These are phyloP conservation scores for Scartelaos histophorus DNA, from an alignment of 2,113 vertebrate species.

Conservation along the genomic window DNA sequence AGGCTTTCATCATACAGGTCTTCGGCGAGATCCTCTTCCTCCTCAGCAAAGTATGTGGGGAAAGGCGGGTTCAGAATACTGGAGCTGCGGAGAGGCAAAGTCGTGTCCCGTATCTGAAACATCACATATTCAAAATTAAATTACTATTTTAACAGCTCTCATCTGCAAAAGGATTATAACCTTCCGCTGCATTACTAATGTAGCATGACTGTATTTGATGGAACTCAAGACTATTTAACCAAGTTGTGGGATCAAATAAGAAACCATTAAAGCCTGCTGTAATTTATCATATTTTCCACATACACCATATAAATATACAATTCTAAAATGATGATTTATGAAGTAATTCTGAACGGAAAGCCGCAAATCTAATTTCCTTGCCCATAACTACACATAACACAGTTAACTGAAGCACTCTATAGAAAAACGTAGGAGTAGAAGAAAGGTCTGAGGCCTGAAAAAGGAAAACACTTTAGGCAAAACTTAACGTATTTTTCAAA, in stretches of 20 bases:
- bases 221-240: not conserved
- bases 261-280: not conserved
- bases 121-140: slow-evolving; percentile 1
- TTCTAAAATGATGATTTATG: slow-evolving; percentile 1
- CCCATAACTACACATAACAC: not conserved
- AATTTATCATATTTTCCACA: not conserved
- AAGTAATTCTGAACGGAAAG: not conserved
- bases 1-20: slow-evolving; percentile 86
- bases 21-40: slow-evolving; percentile 85
- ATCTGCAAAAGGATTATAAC: not conserved
- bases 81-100: slow-evolving; percentile 71
- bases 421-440: not conserved
- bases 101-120: slow-evolving; percentile 83
- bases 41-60: slow-evolving; percentile 91
- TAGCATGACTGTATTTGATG: not conserved
- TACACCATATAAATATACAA: not conserved
- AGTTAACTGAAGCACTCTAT: not conserved
- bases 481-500: not conserved
- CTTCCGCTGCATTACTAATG: not conserved
- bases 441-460: not conserved
- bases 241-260: not conserved
- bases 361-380: not conserved
- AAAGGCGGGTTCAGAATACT: slow-evolving; percentile 82
- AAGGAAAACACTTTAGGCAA: not conserved
- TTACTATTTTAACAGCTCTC: not conserved